phyloP scores from a whole-genome alignment of 2,113 vertebrate genomes.

The Gavialis gangeticus region DNA sequence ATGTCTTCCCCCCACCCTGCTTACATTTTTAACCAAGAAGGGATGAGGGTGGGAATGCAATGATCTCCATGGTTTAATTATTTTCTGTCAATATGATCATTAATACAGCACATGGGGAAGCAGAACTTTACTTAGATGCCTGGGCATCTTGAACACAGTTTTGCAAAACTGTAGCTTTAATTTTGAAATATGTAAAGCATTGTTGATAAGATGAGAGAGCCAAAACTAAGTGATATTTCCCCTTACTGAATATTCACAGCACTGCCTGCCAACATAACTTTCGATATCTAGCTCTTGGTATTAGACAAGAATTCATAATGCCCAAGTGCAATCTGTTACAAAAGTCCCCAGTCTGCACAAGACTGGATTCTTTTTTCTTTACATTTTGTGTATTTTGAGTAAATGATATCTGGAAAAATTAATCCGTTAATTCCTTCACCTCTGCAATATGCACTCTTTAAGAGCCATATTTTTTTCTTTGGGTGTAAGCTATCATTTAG shows the following conservation, averaged over 20 bases:
- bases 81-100: conserved; percentile 19
- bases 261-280: neutral
- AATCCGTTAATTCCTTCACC: neutral
- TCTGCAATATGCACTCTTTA: neutral
- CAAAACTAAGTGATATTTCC: conserved; percentile 20
- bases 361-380: neutral
- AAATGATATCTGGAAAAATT: neutral
- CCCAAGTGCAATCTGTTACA: neutral
- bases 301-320: neutral
- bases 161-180: conserved; percentile 39
- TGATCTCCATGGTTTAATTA: conserved; percentile 18
- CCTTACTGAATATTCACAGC: neutral
- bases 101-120: neutral
- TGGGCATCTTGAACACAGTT: neutral
- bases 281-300: neutral
- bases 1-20: conserved; percentile 13
- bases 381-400: neutral
- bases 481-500: neutral
- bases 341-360: neutral
- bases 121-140: neutral
- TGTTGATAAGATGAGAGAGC: neutral
- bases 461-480: neutral
- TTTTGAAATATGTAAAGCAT: conserved; percentile 14
- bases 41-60: conserved; percentile 14
- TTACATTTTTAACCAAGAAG: conserved; percentile 19